Conservation (phyloP, 2,113 vertebrate species). For the Delphinus delphis region DNA sequence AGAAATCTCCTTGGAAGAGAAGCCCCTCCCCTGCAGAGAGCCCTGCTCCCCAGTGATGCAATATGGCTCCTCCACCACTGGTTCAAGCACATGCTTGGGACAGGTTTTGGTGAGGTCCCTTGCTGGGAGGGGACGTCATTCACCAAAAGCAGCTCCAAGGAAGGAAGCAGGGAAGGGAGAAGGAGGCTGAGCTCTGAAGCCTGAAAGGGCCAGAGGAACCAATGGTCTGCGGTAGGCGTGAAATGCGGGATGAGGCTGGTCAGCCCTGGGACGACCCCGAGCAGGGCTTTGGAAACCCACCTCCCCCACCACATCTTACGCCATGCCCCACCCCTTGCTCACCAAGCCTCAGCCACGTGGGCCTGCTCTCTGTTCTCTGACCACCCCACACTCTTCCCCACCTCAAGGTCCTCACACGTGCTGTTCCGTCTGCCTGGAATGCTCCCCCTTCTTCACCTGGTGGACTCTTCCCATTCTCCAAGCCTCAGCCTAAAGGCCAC, state of each 20-base stretch:
- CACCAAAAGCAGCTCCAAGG: neutral
- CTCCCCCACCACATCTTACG: no score
- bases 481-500: neutral
- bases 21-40: neutral
- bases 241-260: neutral
- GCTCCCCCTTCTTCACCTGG: neutral
- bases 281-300: neutral
- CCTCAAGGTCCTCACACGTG: neutral
- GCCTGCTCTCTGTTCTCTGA: neutral
- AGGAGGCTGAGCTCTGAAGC: neutral
- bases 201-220: neutral
- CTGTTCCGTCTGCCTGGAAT: neutral
- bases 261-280: rapidly evolving
- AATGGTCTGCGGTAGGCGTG: neutral
- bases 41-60: neutral
- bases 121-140: neutral
- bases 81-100: no score
- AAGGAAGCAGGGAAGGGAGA: neutral
- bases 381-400: neutral
- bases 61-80: rapidly evolving
- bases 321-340: rapidly evolving
- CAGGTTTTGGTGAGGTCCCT: neutral
- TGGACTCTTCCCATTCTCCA: neutral
- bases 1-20: neutral
- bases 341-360: rapidly evolving